Evolutionary conservation across 1,140 invertebrate species (phyloP).

Genomic region (Cyrtorhinus lividipennis): DNA sequence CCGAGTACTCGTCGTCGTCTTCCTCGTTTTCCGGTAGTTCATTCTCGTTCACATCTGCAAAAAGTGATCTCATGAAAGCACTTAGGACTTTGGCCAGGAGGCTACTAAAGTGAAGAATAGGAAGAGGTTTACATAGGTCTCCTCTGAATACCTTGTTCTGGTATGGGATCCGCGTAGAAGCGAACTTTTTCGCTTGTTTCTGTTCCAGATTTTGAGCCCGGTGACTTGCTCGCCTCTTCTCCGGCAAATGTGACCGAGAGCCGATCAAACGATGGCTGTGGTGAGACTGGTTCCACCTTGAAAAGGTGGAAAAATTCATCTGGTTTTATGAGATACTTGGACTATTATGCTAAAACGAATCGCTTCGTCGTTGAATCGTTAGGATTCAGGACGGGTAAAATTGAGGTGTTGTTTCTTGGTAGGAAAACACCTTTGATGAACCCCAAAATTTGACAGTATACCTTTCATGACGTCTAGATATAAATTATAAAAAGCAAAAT

Average conservation of each 20-base stretch:
- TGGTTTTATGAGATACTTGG: background rate
- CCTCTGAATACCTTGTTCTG: background rate
- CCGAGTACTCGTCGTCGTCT: slow-evolving; percentile 65
- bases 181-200: background rate
- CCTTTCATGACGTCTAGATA: background rate
- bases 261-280: slow-evolving; percentile 47
- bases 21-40: slow-evolving; percentile 23
- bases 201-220: background rate
- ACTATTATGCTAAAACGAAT: background rate
- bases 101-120: no score
- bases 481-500: background rate
- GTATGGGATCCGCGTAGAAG: background rate
- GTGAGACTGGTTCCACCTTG: slow-evolving; percentile 38
- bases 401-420: no score
- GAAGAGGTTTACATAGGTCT: no score
- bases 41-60: background rate
- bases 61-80: background rate
- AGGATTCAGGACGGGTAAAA: background rate
- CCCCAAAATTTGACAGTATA: background rate
- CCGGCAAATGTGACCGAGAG: slow-evolving; percentile 54
- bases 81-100: no score
- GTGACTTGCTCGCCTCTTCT: slow-evolving; percentile 26
- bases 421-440: no score
- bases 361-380: background rate
- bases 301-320: background rate